phyloP scores from a whole-genome alignment of 1,140 invertebrate species.

The Apolygus lucorum region DNA sequence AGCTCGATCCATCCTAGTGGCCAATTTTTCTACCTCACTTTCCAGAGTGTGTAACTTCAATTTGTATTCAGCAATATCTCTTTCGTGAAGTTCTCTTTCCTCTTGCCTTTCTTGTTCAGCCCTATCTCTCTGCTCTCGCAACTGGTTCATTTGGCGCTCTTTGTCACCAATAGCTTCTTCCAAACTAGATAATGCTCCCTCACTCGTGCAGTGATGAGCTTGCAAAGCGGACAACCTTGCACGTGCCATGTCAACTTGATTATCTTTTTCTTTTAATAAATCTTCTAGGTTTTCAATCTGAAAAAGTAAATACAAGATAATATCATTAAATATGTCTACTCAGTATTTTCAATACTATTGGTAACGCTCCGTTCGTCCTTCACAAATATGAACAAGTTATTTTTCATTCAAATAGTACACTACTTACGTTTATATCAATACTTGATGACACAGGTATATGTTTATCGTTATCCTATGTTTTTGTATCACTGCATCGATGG shows the following conservation, averaged over 20 bases:
- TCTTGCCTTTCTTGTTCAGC: slow-evolving; percentile 95
- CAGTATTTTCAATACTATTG: too few relatives aligned
- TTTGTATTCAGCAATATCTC: slow-evolving; percentile 90
- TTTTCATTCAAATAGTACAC: too few relatives aligned
- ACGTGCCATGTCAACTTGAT: slow-evolving; percentile 90
- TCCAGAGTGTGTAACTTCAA: slow-evolving; percentile 85
- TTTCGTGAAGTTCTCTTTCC: slow-evolving; percentile 86
- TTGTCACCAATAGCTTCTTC: slow-evolving; percentile 95
- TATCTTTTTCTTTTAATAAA: slow-evolving; percentile 93
- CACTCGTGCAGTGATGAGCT: slow-evolving; percentile 83
- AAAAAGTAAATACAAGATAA: too few relatives aligned
- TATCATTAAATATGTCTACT: too few relatives aligned
- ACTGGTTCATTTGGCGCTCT: slow-evolving; percentile 89
- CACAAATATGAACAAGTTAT: too few relatives aligned
- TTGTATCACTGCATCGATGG: too few relatives aligned
- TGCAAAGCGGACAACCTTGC: slow-evolving; percentile 82
- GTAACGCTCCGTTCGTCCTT: too few relatives aligned
- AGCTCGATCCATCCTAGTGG: slow-evolving; percentile 74
- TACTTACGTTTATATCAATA: too few relatives aligned
- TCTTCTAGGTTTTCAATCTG: slow-evolving; percentile 97
- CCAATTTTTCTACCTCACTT: slow-evolving; percentile 60
- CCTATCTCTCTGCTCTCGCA: slow-evolving; percentile 83
- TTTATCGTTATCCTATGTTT: too few relatives aligned
- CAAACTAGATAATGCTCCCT: slow-evolving; percentile 80
- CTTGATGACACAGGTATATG: too few relatives aligned